These are phyloP conservation scores for Odontophorus gujanensis DNA, from an alignment of 2,113 vertebrate species.

Conservation along the genomic window DNA sequence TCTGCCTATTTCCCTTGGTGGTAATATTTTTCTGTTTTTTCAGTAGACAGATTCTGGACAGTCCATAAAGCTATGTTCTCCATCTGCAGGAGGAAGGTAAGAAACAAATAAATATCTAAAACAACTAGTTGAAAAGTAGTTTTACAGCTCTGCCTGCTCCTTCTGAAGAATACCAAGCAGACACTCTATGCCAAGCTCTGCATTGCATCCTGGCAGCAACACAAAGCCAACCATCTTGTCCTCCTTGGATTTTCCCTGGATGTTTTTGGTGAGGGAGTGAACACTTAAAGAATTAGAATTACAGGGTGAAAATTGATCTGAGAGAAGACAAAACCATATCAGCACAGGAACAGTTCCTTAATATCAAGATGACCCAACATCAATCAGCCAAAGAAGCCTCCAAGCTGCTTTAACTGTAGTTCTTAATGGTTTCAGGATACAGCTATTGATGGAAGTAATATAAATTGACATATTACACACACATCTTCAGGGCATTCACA, in stretches of 20 bases:
- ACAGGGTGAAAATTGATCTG: neutral
- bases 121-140: neutral
- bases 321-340: neutral
- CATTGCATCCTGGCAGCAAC: neutral
- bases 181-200: neutral
- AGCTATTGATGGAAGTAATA: neutral
- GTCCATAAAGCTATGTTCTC: neutral
- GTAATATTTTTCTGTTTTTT: neutral
- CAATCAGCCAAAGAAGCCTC: neutral
- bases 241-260: neutral
- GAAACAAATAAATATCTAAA: conserved; percentile 1
- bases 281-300: neutral
- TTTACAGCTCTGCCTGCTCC: neutral
- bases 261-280: neutral
- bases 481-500: neutral
- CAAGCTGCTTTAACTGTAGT: neutral
- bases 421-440: neutral
- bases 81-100: neutral
- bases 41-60: neutral
- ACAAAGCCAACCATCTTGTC: neutral
- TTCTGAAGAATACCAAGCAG: neutral
- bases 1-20: neutral
- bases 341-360: neutral
- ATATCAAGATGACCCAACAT: conserved; percentile 8
- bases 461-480: neutral